Conservation (phyloP, 2,113 vertebrate species). For the Hepsetus odoe region DNA sequence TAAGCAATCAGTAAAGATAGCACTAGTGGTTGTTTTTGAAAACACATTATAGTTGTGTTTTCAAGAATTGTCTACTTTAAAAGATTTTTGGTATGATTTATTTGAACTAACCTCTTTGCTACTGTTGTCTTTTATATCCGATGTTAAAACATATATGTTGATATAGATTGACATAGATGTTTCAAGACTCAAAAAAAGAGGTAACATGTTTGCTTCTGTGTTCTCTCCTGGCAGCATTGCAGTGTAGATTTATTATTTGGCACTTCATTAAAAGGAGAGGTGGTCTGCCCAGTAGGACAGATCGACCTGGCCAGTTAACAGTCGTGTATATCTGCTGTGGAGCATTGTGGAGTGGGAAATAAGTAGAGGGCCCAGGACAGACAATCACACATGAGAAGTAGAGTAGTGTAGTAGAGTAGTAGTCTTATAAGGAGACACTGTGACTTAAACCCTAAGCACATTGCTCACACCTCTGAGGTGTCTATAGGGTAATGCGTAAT, state of each 20-base stretch:
- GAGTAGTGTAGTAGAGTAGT: no score
- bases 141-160: conserved; percentile 58
- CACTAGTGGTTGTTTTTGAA: conserved; percentile 67
- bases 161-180: conserved; percentile 72
- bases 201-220: conserved; percentile 75
- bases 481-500: conserved; percentile 67
- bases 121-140: conserved; percentile 55
- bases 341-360: conserved; percentile 62
- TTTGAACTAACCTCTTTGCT: conserved; percentile 52
- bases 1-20: conserved; percentile 69
- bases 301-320: conserved; percentile 77
- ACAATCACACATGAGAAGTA: conserved; percentile 27
- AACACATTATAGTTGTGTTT: conserved; percentile 62
- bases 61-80: conserved; percentile 54
- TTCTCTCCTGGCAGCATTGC: conserved; percentile 75
- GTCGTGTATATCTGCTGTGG: conserved; percentile 76
- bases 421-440: conserved; percentile 57
- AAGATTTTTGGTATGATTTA: conserved; percentile 68
- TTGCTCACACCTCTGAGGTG: conserved; percentile 54
- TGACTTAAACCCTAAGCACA: conserved; percentile 64
- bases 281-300: conserved; percentile 67
- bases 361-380: conserved; percentile 55
- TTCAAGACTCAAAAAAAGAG: conserved; percentile 76
- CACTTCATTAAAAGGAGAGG: conserved; percentile 81
- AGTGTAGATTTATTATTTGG: conserved; percentile 77